phyloP scores from a whole-genome alignment of 2,113 vertebrate genomes.

The Coracopsis vasa region DNA sequence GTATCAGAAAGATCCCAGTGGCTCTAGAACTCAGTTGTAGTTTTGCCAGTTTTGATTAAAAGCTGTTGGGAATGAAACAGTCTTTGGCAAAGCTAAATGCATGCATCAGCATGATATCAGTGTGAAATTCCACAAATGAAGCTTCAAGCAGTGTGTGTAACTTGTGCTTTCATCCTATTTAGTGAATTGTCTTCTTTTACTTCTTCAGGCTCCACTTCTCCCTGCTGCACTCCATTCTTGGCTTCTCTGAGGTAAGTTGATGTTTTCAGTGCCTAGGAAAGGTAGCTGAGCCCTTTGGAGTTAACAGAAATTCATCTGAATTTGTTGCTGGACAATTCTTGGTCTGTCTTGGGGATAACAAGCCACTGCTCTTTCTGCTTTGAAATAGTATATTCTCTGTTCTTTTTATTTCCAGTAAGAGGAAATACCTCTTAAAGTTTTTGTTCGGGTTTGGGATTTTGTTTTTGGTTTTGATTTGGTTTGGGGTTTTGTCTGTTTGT shows the following conservation, averaged over 20 bases:
- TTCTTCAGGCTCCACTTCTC: slow-evolving; percentile 58
- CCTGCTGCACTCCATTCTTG: slow-evolving; percentile 7
- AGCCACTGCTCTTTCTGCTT: background rate
- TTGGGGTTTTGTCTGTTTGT: background rate
- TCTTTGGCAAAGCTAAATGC: background rate
- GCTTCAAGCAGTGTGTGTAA: background rate
- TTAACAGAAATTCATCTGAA: background rate
- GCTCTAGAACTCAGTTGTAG: background rate
- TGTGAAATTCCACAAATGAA: background rate
- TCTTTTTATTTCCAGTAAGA: background rate
- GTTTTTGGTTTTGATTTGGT: background rate
- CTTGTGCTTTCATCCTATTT: background rate
- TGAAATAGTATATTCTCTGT: background rate
- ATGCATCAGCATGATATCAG: background rate
- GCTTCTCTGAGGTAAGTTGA: slow-evolving; percentile 15
- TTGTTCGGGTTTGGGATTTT: background rate
- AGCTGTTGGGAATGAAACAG: background rate
- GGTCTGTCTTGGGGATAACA: background rate
- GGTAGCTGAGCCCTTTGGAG: background rate
- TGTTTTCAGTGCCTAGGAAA: background rate
- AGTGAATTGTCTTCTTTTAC: background rate
- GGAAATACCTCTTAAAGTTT: background rate
- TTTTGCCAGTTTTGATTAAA: background rate
- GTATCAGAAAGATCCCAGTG: background rate
- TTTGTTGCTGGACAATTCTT: background rate